Percentiles rank a stretch among this genome's conserved stretches.
Evolutionary conservation across 2,888 invertebrate genomes (phyloP).

Genomic region (Calephelis perditalis): DNA sequence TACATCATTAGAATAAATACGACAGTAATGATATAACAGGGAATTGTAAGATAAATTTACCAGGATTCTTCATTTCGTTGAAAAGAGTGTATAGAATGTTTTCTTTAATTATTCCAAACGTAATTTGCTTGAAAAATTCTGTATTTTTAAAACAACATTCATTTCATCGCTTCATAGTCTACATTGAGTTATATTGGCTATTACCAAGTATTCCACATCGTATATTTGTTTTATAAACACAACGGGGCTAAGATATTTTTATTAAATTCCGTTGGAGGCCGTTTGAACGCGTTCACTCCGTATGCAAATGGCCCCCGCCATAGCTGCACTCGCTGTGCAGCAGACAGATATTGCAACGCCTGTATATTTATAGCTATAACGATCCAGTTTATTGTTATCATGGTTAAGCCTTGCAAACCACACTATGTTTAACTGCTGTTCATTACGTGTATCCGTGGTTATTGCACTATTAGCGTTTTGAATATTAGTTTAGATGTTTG

Average conservation of each 20-base stretch:
- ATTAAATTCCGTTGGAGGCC: slow-evolving; percentile 71
- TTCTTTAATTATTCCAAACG: neutral
- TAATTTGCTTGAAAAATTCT: slow-evolving; percentile 1
- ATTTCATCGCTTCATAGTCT: slow-evolving; percentile 16
- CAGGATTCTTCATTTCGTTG: too few species aligned
- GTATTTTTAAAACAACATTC: slow-evolving; percentile 12
- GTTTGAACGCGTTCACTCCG: slow-evolving; percentile 53
- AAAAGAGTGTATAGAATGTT: neutral
- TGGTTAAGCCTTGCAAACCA: slow-evolving; percentile 16
- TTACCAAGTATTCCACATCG: slow-evolving; percentile 43
- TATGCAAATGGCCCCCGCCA: slow-evolving; percentile 66
- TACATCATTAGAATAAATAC: too few species aligned
- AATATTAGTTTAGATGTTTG: neutral
- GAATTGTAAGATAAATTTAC: too few species aligned
- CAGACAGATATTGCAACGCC: slow-evolving; percentile 64
- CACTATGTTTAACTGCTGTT: slow-evolving; percentile 23
- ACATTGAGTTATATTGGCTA: slow-evolving; percentile 19
- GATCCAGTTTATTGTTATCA: slow-evolving; percentile 35
- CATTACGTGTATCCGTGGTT: slow-evolving; percentile 7
- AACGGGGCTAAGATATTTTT: slow-evolving; percentile 65
- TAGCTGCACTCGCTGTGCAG: slow-evolving; percentile 34
- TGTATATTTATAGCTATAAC: slow-evolving; percentile 62
- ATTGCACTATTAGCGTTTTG: slow-evolving; percentile 8
- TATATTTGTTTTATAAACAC: slow-evolving; percentile 59
- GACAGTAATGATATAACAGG: too few species aligned